Base-by-base conservation (phyloP, 2,888 invertebrate genomes). In the Chorisops tibialis region DNA sequence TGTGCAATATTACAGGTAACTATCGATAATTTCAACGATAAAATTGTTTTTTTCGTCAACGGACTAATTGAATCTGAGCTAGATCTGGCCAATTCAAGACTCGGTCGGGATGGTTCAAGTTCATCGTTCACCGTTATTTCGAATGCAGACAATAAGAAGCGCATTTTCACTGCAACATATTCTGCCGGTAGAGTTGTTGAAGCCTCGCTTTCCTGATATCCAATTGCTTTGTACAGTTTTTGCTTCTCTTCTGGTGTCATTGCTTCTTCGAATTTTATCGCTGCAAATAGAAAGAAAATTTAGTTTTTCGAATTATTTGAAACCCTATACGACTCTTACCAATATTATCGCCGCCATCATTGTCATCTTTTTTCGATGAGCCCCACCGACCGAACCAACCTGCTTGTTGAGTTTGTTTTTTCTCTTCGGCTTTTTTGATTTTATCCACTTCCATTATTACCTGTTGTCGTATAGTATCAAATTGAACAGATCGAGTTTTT, bases 171-270 rank as follows among this genome's bases (percentile, higher is more conserved):
- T 61, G 93, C 93, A 50, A 91, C 88, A 75, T 88, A 98, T 62
- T 84, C 82, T 18, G 81, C 79, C 0, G 93, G 93, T 70, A 87
- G 81, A 69, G 87, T 83, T 0, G 87, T 75, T 0, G 89, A 88
- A 0, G 83, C 81, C 0, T 84, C 82, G 75, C 92, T 92, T 79
- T 98, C 97, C 71, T 94, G 89, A 79, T 99, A 99, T 71, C 94
- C 98, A 73, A 99, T 97, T 2, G 98, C 98, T 66, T 88, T 86
- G 79, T 91, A 98, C 18, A 99, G 80, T 72, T 96, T 96, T 22
- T 85, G 83, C 75, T 97, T 98, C 74, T 99, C 99, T 1, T 92
- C 93, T 0, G 87, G 74, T 0, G 93, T 94, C 92, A 98, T 95
- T n/a, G 92, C 94, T 66, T 89, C 88, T 74, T 95, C 89, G 75